A percentile compares a stretch with the other conserved stretches of the same genome.
Conservation (phyloP, 1,140 invertebrate species). For the Aplysia californica region DNA sequence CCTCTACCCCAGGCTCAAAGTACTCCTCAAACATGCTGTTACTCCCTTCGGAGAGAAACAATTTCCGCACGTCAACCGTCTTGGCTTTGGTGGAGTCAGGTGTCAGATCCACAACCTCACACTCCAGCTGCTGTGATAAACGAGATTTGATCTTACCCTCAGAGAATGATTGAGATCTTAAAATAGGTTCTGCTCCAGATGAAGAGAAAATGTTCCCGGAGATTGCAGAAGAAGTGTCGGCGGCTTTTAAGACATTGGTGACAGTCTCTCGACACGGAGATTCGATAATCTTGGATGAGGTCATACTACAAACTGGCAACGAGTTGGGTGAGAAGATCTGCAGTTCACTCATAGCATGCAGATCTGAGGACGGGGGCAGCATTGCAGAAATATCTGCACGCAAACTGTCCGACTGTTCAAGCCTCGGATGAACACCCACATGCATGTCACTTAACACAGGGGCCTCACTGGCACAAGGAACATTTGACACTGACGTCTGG, state of each 20-base stretch:
- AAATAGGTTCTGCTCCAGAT: background rate
- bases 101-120: too few species aligned
- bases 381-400: too few species aligned
- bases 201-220: background rate
- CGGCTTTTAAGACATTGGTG: background rate
- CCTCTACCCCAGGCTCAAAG: constrained; percentile 33
- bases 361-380: too few species aligned
- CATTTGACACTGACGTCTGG: too few species aligned
- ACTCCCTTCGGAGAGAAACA: too few species aligned
- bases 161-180: constrained; percentile 22
- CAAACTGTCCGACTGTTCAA: too few species aligned
- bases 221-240: background rate
- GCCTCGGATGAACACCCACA: too few species aligned
- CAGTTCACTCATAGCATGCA: constrained; percentile 23
- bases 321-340: constrained; percentile 3
- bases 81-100: too few species aligned
- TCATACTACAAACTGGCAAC: background rate
- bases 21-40: too few species aligned
- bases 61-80: too few species aligned
- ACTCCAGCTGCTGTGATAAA: constrained; percentile 33
- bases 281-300: constrained; percentile 10
- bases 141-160: constrained; percentile 31
- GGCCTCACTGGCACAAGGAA: too few species aligned
- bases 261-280: constrained; percentile 6
- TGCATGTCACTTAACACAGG: too few species aligned